Conservation (phyloP, 2,888 invertebrate genomes). For the Trachelus stipa region DNA sequence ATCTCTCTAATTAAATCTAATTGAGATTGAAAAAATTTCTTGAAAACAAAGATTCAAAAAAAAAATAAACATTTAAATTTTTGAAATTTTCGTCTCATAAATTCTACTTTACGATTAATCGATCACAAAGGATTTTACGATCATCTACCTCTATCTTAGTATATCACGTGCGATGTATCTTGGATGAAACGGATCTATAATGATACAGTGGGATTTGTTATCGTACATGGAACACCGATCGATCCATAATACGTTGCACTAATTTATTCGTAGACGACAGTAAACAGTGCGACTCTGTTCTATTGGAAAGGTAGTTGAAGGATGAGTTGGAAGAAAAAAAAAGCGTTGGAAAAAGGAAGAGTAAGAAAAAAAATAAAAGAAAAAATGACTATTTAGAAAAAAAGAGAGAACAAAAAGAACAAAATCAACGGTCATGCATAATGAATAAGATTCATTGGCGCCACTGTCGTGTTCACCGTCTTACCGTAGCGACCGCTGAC, state of each 20-base stretch:
- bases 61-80: neutral
- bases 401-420: constrained; percentile 15
- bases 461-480: constrained; percentile 10
- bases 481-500: neutral
- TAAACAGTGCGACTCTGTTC: neutral
- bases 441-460: constrained; percentile 31
- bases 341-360: neutral
- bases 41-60: neutral
- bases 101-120: neutral
- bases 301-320: neutral
- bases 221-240: neutral
- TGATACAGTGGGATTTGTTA: neutral
- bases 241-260: neutral
- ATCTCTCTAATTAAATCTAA: neutral
- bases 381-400: neutral
- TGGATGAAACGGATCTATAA: neutral
- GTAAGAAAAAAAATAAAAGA: constrained; percentile 3
- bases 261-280: neutral
- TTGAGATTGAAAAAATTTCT: neutral
- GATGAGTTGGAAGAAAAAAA: neutral
- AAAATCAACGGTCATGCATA: constrained; percentile 25
- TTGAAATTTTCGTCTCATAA: neutral
- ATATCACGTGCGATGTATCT: neutral
- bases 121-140: neutral
- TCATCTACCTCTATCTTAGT: neutral